Conservation (phyloP, 2,113 vertebrate species). For the Balaeniceps rex region DNA sequence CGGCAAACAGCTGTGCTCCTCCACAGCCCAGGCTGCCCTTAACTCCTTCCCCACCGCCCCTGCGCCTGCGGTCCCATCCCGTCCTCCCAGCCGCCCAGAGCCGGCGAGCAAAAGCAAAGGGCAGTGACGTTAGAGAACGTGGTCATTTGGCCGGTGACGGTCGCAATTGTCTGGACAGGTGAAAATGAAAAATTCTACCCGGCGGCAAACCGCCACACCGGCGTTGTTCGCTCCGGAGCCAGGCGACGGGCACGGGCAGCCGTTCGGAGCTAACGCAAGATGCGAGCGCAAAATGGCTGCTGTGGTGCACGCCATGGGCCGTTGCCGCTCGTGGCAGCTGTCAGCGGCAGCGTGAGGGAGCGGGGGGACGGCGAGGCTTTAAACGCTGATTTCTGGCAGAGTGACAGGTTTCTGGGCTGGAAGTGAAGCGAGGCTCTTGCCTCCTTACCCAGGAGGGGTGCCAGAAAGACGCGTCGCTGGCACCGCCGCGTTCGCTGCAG, state of each 20-base stretch:
- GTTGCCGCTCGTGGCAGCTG: slow-evolving; percentile 5
- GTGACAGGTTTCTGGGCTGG: slow-evolving; percentile 56
- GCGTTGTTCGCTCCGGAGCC: fast-evolving
- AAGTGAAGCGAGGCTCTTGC: slow-evolving; percentile 21
- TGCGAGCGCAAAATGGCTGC: fast-evolving
- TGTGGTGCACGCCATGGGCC: neutral
- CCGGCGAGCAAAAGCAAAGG: too few species aligned
- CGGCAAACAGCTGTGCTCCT: neutral
- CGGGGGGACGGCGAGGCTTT: neutral
- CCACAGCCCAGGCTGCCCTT: neutral
- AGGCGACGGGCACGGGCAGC: neutral
- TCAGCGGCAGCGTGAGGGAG: neutral
- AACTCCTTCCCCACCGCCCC: neutral
- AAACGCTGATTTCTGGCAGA: neutral
- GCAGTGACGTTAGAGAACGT: neutral
- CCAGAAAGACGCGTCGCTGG: neutral
- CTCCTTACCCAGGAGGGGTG: neutral
- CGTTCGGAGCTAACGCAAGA: fast-evolving
- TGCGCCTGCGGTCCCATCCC: neutral
- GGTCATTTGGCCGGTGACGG: fast-evolving
- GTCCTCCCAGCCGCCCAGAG: neutral
- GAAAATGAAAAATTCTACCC: neutral
- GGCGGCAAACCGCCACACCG: fast-evolving
- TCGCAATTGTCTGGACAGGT: fast-evolving
- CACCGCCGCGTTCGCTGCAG: neutral